Evolutionary conservation across 1,140 invertebrate genomes (phyloP).

Genomic region (Euura saliciscinereae): DNA sequence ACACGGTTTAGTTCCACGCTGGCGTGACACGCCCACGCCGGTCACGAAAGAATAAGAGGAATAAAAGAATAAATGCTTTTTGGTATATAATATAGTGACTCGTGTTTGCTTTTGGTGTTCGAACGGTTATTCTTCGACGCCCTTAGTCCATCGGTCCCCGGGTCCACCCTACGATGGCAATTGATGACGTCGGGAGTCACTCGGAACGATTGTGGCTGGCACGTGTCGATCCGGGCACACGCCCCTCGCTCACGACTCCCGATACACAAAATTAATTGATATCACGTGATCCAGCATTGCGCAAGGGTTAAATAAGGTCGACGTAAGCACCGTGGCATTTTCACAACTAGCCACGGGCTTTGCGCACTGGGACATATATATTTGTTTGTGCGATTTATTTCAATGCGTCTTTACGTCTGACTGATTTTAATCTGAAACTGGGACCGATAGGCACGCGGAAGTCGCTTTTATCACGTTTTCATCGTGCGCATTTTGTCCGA

Average conservation of each 20-base stretch:
- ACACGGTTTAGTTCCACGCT: no score
- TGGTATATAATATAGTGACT: conserved; percentile 36
- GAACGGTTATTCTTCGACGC: not conserved
- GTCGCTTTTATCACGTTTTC: conserved; percentile 7
- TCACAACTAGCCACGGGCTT: not conserved
- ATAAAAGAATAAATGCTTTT: conserved; percentile 47
- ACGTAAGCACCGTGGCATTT: conserved; percentile 41
- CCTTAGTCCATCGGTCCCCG: not conserved
- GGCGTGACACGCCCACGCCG: conserved; percentile 49
- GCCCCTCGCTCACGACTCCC: conserved; percentile 7
- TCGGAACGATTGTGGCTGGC: conserved; percentile 52
- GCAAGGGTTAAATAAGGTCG: conserved; percentile 42
- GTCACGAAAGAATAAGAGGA: conserved; percentile 8
- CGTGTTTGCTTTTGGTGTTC: conserved; percentile 59
- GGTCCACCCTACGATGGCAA: conserved; percentile 36
- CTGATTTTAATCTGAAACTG: not conserved
- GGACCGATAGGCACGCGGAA: not conserved
- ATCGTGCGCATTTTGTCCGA: not conserved
- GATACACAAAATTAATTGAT: conserved; percentile 56
- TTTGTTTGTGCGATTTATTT: not conserved
- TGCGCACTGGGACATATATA: not conserved
- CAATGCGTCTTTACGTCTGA: conserved; percentile 4
- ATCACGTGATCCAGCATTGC: conserved; percentile 52
- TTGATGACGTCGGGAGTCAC: conserved; percentile 56
- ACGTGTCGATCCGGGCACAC: conserved; percentile 45